Base-by-base conservation (phyloP, 2,797 vertebrate species). In the Champsocephalus gunnari region DNA sequence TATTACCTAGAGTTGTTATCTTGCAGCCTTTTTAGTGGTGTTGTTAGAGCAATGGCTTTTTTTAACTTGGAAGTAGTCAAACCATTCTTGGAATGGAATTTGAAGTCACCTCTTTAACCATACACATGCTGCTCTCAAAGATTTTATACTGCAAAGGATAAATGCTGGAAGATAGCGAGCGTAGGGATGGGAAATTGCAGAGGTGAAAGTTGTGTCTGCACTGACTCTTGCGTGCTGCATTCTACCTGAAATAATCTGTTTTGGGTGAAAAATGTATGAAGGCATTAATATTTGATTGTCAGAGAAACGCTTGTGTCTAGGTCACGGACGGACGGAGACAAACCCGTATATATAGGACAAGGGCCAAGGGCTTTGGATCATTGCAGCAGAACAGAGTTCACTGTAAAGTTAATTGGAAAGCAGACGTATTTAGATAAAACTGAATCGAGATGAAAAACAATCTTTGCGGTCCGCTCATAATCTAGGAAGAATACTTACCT, bases 271-370 rank as follows among this genome's bases (percentile, higher is more conserved):
- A 62, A 88, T 92, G 11, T 4, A 92, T 92, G 84, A 84, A 50
- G 41, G 63, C 51, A 45, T 92, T 69, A 91, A 94, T 93, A 93
- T 93, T 93, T 92, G 41, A 93, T 92, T 54, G 70, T n/a, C 56
- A 62, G 76, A 79, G 64, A 78, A 51, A 66, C 83, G 66, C 49
- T 28, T 44, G 75, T 53, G 51, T 73, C 79, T 79, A 62, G 44
- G 47, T n/a, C 19, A 17, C 12, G 54, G 21, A 11, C 4, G 1
- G 59, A 70, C 62, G 53, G 38, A 53, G 45, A 63, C 17, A 71
- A 34, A 72, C 56, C 17, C 12, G 62, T 9, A 16, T 65, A 47
- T 50, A 48, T 77, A 54, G 56, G 44, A 60, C 11, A 2, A 7
- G 41, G 43, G 34, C 34, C 34, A 66, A 34, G 48, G 16, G 68